Evolutionary conservation across 2,888 invertebrate species (phyloP).

Genomic region (Melinopterus prodromus): DNA sequence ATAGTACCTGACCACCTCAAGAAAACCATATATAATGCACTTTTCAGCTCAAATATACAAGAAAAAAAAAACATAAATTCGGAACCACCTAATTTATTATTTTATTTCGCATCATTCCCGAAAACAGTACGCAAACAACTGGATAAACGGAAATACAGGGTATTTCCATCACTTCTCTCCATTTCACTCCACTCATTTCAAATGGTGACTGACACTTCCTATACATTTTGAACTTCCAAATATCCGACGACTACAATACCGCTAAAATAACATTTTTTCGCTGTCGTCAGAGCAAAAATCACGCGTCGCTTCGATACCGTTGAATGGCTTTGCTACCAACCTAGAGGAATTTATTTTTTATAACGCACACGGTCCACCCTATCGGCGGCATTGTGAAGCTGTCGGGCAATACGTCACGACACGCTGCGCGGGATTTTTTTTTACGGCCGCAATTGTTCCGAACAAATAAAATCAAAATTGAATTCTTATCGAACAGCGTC

Average conservation of each 20-base stretch:
- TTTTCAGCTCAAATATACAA: no score
- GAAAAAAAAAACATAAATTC: no score
- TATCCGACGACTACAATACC: not conserved
- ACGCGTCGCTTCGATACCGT: not conserved
- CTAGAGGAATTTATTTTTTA: not conserved
- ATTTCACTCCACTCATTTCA: no score
- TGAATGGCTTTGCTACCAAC: not conserved
- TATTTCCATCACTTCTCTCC: no score
- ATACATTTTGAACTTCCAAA: no score
- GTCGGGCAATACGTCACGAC: not conserved
- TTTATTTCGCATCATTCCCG: no score
- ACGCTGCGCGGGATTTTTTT: not conserved
- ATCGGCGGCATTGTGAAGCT: not conserved
- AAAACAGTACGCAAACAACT: no score
- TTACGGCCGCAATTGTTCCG: not conserved
- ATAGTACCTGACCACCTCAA: no score
- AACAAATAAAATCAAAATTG: constrained; percentile 4
- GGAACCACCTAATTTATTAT: no score
- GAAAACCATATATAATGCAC: no score
- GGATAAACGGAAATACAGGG: no score
- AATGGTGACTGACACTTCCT: no score
- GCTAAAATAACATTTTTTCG: not conserved
- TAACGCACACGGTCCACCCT: not conserved
- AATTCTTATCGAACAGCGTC: not conserved
- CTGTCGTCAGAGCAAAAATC: not conserved